A percentile compares a stretch with the other conserved stretches of the same genome.
These are phyloP conservation scores for Adineta ricciae DNA, from an alignment of 2,888 invertebrate genomes.

Conservation along the genomic window DNA sequence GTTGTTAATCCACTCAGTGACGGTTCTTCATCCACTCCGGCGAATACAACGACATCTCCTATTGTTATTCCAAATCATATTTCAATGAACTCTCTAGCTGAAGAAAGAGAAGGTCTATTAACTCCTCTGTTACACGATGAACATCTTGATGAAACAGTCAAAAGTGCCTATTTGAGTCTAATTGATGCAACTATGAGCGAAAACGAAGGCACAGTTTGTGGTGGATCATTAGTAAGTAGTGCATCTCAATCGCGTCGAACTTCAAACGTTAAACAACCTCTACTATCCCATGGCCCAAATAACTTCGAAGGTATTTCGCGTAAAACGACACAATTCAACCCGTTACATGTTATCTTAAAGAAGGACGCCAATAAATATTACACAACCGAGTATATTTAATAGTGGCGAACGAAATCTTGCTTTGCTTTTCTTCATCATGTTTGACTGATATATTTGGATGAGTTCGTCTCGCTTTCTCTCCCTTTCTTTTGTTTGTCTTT, in stretches of 20 bases:
- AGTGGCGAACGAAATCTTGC: too few species aligned
- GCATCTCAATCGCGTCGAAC: neutral
- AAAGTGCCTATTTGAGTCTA: neutral
- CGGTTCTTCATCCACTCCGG: neutral
- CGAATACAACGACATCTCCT: neutral
- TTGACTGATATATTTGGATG: too few species aligned
- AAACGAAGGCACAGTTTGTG: neutral
- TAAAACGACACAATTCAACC: neutral
- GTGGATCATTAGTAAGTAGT: neutral
- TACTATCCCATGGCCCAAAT: neutral
- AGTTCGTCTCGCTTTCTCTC: too few species aligned
- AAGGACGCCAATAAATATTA: conserved; percentile 15
- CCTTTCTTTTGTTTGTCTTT: neutral
- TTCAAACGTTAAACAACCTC: neutral
- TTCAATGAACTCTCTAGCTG: neutral
- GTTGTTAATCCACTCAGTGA: neutral
- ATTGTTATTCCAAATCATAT: neutral
- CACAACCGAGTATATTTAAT: conserved; percentile 10
- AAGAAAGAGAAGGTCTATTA: too few species aligned
- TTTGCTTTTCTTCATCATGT: too few species aligned
- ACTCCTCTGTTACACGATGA: neutral
- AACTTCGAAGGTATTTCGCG: neutral
- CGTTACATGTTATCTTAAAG: conserved; percentile 12
- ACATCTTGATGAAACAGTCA: neutral
- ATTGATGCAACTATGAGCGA: neutral